Conservation (phyloP, 1,140 invertebrate genomes). For the Diabrotica undecimpunctata region DNA sequence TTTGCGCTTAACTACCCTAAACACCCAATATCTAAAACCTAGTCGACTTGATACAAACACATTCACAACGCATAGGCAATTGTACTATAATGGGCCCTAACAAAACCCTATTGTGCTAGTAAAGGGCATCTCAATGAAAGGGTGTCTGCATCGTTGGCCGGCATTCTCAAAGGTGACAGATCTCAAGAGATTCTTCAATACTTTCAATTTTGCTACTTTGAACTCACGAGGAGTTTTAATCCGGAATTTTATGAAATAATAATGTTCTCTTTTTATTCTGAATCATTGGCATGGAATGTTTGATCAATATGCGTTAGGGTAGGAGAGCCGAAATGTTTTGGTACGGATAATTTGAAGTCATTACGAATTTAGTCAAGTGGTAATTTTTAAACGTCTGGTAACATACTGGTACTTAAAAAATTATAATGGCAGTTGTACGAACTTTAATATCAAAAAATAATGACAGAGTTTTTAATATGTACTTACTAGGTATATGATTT, state of each 20-base stretch:
- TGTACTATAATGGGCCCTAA: conserved; percentile 38
- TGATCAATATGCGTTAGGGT: conserved; percentile 31
- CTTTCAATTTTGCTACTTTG: conserved; percentile 26
- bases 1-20: conserved; percentile 32
- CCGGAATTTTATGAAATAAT: conserved; percentile 28
- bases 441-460: too few relatives aligned
- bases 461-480: too few relatives aligned
- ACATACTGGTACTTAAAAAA: neutral
- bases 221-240: conserved; percentile 22
- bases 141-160: conserved; percentile 33
- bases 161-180: conserved; percentile 36
- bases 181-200: conserved; percentile 31
- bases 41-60: conserved; percentile 37
- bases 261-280: conserved; percentile 28
- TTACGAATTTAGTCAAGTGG: conserved; percentile 24
- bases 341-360: conserved; percentile 19
- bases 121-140: conserved; percentile 34
- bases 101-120: conserved; percentile 33
- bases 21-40: conserved; percentile 30
- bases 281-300: conserved; percentile 27
- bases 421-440: neutral
- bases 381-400: neutral
- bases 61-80: conserved; percentile 34
- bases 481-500: too few relatives aligned
- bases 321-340: conserved; percentile 28